Percentiles rank a stretch among this genome's conserved stretches.
Conservation (phyloP, 2,113 vertebrate species). For the Jacana jacana region DNA sequence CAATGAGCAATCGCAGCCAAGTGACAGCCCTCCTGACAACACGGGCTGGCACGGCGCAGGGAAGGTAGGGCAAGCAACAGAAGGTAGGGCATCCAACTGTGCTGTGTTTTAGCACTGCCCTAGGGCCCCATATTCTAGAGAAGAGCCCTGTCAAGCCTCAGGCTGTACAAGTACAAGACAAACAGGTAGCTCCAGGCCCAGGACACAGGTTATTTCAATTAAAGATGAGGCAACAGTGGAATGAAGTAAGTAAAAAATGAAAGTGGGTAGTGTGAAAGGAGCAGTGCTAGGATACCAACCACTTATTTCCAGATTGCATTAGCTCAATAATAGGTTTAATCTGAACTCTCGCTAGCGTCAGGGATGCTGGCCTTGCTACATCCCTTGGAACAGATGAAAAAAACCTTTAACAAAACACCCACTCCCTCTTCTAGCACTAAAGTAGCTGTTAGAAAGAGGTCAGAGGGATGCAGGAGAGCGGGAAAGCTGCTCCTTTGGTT, state of each 20-base stretch:
- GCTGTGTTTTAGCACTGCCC: not conserved
- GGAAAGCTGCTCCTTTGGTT: not conserved
- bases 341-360: not conserved
- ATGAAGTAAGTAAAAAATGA: not conserved
- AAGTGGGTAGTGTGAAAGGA: not conserved
- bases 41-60: accelerated
- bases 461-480: not conserved
- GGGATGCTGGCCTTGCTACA: not conserved
- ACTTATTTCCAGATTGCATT: not conserved
- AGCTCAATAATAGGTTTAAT: not conserved
- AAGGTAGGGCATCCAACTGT: not conserved
- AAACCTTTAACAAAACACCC: not conserved
- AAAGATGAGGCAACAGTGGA: not conserved
- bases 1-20: not conserved
- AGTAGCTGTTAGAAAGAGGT: not conserved
- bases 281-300: not conserved
- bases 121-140: not conserved
- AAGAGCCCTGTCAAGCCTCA: not conserved
- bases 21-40: not conserved
- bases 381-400: not conserved
- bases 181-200: not conserved
- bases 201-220: not conserved
- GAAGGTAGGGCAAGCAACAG: not conserved
- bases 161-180: not conserved
- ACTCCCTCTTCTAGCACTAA: not conserved